phyloP scores from a whole-genome alignment of 37 sponge, comb jelly and placozoan species.

The Mnemiopsis leidyi region DNA sequence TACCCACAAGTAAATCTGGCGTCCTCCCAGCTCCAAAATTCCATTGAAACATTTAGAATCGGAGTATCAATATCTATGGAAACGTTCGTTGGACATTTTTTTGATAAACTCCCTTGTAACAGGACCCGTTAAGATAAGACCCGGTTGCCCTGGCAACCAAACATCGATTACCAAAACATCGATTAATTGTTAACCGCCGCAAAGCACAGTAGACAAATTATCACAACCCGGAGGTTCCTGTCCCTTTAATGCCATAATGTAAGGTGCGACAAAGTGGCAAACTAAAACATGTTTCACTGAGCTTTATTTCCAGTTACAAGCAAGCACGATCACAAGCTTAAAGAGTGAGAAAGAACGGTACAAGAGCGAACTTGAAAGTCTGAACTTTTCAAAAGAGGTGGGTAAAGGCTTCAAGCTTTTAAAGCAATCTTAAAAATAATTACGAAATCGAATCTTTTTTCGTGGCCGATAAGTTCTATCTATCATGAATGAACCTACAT shows the following conservation, averaged over 20 bases:
- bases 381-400: constrained; percentile 63
- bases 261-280: too few species aligned
- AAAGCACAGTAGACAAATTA: background rate
- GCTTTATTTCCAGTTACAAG: constrained; percentile 27
- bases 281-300: background rate
- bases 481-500: too few species aligned
- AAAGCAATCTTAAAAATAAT: too few species aligned
- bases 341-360: constrained; percentile 62
- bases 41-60: background rate
- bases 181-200: background rate
- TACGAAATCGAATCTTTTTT: too few species aligned
- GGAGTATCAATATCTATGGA: background rate
- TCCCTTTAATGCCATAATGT: too few species aligned
- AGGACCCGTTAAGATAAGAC: constrained; percentile 30
- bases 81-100: background rate
- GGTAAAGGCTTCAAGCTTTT: too few species aligned
- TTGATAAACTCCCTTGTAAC: constrained; percentile 5
- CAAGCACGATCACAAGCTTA: constrained; percentile 44
- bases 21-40: background rate
- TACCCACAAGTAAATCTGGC: constrained; percentile 5
- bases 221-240: too few species aligned
- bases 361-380: constrained; percentile 31
- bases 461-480: too few species aligned
- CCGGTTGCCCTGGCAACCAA: constrained; percentile 17
- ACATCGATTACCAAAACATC: constrained; percentile 22